Conservation (phyloP, 2,113 vertebrate genomes). For the Myotis brandtii region DNA sequence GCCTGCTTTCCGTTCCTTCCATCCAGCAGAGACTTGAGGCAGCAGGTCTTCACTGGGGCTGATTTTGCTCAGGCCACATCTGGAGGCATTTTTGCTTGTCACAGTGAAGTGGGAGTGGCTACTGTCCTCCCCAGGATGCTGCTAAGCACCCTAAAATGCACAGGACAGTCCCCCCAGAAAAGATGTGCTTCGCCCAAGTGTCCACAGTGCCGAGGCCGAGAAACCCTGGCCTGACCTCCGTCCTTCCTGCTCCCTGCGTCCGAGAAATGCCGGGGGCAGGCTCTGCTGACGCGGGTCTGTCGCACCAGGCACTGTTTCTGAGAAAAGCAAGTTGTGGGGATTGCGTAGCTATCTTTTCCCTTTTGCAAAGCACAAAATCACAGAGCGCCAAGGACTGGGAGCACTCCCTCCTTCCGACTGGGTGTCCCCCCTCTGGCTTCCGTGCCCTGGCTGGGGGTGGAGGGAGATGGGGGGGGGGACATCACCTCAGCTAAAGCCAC, state of each 20-base stretch:
- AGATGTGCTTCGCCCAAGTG: background rate
- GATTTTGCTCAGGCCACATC: background rate
- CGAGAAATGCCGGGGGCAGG: background rate
- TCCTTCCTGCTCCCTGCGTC: background rate
- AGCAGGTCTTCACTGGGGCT: background rate
- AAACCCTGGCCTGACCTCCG: background rate
- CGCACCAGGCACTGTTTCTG: background rate
- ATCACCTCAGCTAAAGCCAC: background rate
- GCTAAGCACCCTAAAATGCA: background rate
- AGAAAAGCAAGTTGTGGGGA: conserved; percentile 32
- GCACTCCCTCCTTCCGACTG: background rate
- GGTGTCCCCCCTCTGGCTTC: background rate
- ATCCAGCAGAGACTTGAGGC: background rate
- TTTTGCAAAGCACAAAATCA: conserved; percentile 16
- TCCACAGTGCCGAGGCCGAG: background rate
- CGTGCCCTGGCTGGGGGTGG: background rate
- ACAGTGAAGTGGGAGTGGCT: background rate
- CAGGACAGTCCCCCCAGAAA: background rate
- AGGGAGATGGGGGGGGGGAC: background rate
- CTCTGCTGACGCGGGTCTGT: background rate
- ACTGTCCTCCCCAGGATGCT: background rate
- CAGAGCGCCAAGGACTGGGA: background rate
- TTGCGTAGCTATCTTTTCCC: background rate
- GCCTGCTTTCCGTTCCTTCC: background rate
- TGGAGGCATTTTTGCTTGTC: background rate